Evolutionary conservation across 1,140 invertebrate genomes (phyloP), one percentile per base, ranked within the genome.

Genomic region (Microplitis mediator): DNA sequence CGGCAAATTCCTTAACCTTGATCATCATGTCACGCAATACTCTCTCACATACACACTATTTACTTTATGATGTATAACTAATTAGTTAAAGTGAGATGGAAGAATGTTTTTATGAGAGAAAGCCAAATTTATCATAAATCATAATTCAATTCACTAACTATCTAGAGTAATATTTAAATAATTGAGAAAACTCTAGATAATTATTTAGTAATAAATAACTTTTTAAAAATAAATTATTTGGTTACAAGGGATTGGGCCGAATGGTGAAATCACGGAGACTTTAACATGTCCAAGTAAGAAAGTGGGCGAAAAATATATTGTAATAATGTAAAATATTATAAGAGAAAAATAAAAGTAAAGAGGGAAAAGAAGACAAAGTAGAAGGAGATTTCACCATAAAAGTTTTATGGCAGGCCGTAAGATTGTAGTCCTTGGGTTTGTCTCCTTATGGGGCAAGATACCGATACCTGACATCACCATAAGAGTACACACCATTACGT

Each of bases 391-490:
- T 75, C 69, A 75, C 72, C 61, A 73, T 69, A 71, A 45, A 56
- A 54, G 70, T 58, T 76, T 76, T 72, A 72, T 72, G 50, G 66
- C 13, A 56, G 56, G 69, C 63, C 61, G 70, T 50, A 64, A 66
- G 58, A 72, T 75, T 77, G 75, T 77, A 73, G 74, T 77, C 63
- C 65, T 72, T 75, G 69, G 23, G 70, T 75, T 64, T 74, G 74
- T 73, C 72, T 77, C 76, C 76, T 77, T 77, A 77, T 77, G 76
- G 76, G 76, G 76, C 74, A 51, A 64, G 69, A 63, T 71, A 74
- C 52, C 68, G 60, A 61, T 63, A n/a, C 61, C 66, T 65, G 69
- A 75, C 73, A 77, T 71, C 60, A 69, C 76, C 73, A 74, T 76
- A 76, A 74, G 50, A 69, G 73, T 71, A 31, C 32, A 31, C 32